These are phyloP conservation scores for Gymnocephalus cernua DNA, from an alignment of 2,113 vertebrate species.

Conservation along the genomic window DNA sequence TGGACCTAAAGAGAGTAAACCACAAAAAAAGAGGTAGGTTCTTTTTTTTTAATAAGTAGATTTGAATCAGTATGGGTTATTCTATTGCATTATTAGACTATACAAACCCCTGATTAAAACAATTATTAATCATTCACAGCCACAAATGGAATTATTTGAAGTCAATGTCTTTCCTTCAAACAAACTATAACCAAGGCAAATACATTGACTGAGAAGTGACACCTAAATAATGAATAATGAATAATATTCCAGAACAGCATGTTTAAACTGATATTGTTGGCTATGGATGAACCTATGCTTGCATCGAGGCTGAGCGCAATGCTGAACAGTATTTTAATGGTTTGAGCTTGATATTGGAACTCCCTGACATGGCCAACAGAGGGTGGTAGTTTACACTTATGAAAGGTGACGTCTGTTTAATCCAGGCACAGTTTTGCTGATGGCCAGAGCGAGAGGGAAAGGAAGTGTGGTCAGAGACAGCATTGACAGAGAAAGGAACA, in stretches of 20 bases:
- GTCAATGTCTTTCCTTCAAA: not conserved
- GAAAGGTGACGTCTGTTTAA: slow-evolving; percentile 43
- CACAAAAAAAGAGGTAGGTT: not conserved
- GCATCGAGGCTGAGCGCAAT: not conserved
- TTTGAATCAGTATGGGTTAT: not conserved
- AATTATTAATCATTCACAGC: not conserved
- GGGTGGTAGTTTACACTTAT: slow-evolving; percentile 52
- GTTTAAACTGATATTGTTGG: not conserved
- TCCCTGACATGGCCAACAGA: slow-evolving; percentile 63
- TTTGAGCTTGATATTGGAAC: slow-evolving; percentile 8
- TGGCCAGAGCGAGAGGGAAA: slow-evolving; percentile 25
- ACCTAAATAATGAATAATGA: not conserved
- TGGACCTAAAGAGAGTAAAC: slow-evolving; percentile 85
- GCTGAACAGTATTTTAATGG: not conserved
- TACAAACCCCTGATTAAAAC: not conserved
- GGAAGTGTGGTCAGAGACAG: slow-evolving; percentile 61
- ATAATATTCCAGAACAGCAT: not conserved
- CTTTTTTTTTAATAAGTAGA: not conserved
- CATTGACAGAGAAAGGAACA: slow-evolving; percentile 71
- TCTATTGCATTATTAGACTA: not conserved
- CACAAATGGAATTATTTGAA: not conserved
- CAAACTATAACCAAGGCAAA: not conserved
- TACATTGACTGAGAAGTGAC: not conserved
- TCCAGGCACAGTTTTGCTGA: slow-evolving; percentile 19
- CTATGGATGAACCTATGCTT: not conserved